Conservation (phyloP, 23 tunicate genomes). For the Corella eumyota region DNA sequence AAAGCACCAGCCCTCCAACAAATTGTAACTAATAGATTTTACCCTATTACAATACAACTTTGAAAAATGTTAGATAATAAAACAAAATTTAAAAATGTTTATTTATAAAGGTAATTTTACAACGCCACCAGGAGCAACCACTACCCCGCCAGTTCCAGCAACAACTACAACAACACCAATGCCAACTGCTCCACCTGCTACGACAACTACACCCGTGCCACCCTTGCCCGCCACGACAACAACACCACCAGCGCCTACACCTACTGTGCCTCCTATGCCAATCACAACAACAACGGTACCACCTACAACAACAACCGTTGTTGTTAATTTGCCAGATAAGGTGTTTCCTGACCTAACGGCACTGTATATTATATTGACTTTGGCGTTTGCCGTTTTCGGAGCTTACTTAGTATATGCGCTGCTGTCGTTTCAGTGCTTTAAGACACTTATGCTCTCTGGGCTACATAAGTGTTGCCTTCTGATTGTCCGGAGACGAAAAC, state of each 20-base stretch:
- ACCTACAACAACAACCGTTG: background rate
- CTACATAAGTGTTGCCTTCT: constrained; percentile 29
- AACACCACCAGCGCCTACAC: background rate
- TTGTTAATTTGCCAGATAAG: background rate
- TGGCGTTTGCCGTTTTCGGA: constrained; percentile 41
- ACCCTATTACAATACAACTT: background rate
- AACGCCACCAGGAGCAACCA: background rate
- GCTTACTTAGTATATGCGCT: constrained; percentile 57
- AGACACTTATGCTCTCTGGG: constrained; percentile 21
- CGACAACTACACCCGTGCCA: background rate
- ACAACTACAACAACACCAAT: constrained; percentile 3
- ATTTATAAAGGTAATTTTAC: background rate
- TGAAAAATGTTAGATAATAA: background rate
- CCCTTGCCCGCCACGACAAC: background rate
- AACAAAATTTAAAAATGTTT: too few species aligned
- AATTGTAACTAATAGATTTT: constrained; percentile 17
- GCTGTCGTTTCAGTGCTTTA: constrained; percentile 68
- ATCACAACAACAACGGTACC: constrained; percentile 5
- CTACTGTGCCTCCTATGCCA: background rate
- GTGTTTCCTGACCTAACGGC: constrained; percentile 53
- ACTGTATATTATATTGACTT: constrained; percentile 49
- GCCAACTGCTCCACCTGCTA: background rate
- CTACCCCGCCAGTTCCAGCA: background rate
- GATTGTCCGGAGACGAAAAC: constrained; percentile 28
- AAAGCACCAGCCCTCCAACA: constrained; percentile 41